Percentiles rank a stretch among this genome's conserved stretches.
These are phyloP conservation scores for Cylloceria caligata DNA, from an alignment of 2,888 invertebrate genomes.

Conservation along the genomic window DNA sequence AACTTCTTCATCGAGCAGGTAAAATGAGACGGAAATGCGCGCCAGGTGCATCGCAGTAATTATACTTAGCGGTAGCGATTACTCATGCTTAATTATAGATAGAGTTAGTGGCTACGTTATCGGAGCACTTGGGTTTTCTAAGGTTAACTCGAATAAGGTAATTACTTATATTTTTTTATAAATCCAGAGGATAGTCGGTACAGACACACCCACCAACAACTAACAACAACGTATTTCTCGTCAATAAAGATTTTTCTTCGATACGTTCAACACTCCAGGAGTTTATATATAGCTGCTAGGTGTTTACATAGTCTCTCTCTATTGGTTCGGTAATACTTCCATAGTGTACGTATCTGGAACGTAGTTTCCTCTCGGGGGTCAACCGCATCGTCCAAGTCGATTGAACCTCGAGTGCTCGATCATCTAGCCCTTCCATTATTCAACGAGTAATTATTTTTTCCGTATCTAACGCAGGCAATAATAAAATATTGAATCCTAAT, in stretches of 20 bases:
- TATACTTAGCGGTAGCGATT: slow-evolving; percentile 56
- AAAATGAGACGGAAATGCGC: slow-evolving; percentile 41
- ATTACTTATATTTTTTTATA: slow-evolving; percentile 60
- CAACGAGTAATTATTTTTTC: slow-evolving; percentile 15
- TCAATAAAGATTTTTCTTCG: background rate
- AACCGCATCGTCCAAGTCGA: slow-evolving; percentile 27
- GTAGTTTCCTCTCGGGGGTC: slow-evolving; percentile 40
- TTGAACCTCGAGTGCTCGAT: slow-evolving; percentile 23
- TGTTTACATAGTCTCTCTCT: background rate
- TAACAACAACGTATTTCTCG: background rate
- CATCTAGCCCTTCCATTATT: slow-evolving; percentile 24
- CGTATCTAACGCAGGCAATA: background rate
- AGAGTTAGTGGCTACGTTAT: slow-evolving; percentile 4
- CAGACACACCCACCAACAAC: slow-evolving; percentile 25
- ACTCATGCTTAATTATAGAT: slow-evolving; percentile 59
- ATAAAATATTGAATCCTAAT: too few relatives aligned
- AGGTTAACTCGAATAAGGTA: slow-evolving; percentile 49
- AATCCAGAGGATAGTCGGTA: slow-evolving; percentile 23
- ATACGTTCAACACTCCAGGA: background rate
- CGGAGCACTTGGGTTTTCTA: background rate
- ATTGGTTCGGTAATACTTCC: slow-evolving; percentile 16
- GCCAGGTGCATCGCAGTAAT: slow-evolving; percentile 49
- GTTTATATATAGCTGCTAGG: background rate
- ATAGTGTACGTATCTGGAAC: slow-evolving; percentile 32
- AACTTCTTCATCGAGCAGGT: slow-evolving; percentile 3